Base-by-base conservation (phyloP, 1,140 invertebrate genomes). In the Trichonephila clavata region DNA sequence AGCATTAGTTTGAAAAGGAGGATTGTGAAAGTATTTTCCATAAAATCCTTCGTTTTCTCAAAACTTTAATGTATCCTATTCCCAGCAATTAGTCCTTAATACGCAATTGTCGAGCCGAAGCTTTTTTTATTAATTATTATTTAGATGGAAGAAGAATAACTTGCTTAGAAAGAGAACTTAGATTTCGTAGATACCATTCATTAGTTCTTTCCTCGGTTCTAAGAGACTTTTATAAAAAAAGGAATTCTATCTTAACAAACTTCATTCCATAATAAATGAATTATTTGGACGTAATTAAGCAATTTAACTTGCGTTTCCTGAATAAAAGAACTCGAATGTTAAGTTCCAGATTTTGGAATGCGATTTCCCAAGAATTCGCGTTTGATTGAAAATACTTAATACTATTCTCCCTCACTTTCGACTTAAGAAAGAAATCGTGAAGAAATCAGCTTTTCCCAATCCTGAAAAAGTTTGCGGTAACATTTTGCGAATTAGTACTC, bases 251-350 rank as follows among this genome's bases (percentile, higher is more conserved):
- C 50, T 50, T 13, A 50, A 13, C 16, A 39, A 32, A 77, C 71
- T 77, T 18, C 27, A 18, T 18, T 39, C 4, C 18, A 77, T 27
- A 77, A 77, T 32, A 16, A 77, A 77, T 77, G 71, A 39, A 77
- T 77, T 77, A 77, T 77, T 77, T 50, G 16, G 32, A 32, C 32
- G 71, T 77, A 32, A 77, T 77, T 77, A 77, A 77, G 27, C 71
- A 77, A 18, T 39, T 32, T 32, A 77, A 77, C 18, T 27, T 18
- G 27, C 16, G 71, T 39, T 77, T 77, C 32, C 16, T 20, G 27
- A 77, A 77, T 32, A 32, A 77, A 32, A 77, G 27, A 24, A 68
- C 32, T 7, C 13, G 18, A 77, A 77, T 6, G 18, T 71, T 39
- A 32, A 77, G 71, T 77, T 77, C 32, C 27, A 77, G 27, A 77